A percentile compares a stretch with the other conserved stretches of the same genome.
These are phyloP conservation scores for Mycetomoellerius zeteki DNA, from an alignment of 1,140 invertebrate species.

Conservation along the genomic window DNA sequence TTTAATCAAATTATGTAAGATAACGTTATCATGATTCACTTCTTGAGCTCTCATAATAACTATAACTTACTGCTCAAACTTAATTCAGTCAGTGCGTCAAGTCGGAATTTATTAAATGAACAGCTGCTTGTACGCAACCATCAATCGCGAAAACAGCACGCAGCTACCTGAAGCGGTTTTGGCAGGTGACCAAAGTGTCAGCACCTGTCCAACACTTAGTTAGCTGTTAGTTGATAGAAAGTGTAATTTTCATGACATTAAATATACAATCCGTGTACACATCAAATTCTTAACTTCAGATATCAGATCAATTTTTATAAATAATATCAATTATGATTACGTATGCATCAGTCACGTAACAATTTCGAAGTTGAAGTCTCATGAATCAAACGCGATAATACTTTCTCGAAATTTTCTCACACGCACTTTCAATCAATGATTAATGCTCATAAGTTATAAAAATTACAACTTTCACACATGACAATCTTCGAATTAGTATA, in stretches of 20 bases:
- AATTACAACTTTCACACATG: neutral
- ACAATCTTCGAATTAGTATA: too few relatives aligned
- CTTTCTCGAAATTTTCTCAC: conserved; percentile 6
- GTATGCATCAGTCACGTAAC: neutral
- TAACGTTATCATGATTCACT: conserved; percentile 4
- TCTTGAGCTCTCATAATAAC: conserved; percentile 20
- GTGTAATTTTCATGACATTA: conserved; percentile 49
- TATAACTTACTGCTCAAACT: conserved; percentile 43
- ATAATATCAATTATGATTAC: neutral
- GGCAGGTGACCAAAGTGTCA: conserved; percentile 81
- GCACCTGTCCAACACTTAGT: conserved; percentile 77
- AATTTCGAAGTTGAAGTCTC: conserved; percentile 9
- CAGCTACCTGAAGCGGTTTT: conserved; percentile 71
- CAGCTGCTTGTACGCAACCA: conserved; percentile 73
- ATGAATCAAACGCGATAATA: conserved; percentile 20
- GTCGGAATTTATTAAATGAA: conserved; percentile 59
- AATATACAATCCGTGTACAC: conserved; percentile 8
- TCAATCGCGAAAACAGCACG: conserved; percentile 52
- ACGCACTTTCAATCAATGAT: neutral
- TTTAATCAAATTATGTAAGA: neutral
- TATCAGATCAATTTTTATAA: neutral
- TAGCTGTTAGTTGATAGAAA: conserved; percentile 67
- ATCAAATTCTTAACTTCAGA: neutral
- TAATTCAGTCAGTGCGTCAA: neutral
- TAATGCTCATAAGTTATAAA: neutral